Evolutionary conservation across 2,113 vertebrate species (phyloP).

Genomic region (Crocuta crocuta): DNA sequence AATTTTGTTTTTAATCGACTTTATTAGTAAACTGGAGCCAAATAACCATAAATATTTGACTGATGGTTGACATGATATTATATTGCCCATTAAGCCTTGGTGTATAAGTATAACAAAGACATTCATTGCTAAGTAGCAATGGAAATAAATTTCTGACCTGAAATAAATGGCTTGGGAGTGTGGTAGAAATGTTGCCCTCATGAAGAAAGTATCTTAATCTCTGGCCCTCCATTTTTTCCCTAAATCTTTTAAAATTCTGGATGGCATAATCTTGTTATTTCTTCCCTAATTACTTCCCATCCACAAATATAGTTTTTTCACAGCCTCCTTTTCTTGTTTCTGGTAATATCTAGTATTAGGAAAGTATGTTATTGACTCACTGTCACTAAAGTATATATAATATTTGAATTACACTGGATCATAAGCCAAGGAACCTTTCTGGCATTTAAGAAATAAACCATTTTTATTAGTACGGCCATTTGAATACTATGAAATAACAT

Average conservation of each 20-base stretch:
- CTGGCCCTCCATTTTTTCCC: not conserved
- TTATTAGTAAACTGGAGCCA: slow-evolving; percentile 8
- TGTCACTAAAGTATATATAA: not conserved
- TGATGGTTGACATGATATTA: not conserved
- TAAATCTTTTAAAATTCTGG: not conserved
- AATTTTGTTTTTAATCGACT: not conserved
- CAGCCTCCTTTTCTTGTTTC: not conserved
- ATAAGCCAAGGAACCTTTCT: not conserved
- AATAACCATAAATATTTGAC: not conserved
- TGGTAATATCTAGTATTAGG: not conserved
- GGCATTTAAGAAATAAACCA: not conserved
- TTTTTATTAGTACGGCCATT: not conserved
- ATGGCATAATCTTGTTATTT: not conserved
- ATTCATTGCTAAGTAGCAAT: not conserved
- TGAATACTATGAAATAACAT: not conserved
- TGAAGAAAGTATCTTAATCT: not conserved
- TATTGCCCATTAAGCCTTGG: not conserved
- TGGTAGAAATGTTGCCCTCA: not conserved
- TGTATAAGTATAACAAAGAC: not conserved
- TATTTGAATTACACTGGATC: slow-evolving; percentile 4
- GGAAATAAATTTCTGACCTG: not conserved
- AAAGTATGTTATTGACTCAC: not conserved
- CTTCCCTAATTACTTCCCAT: not conserved
- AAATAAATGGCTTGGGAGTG: not conserved
- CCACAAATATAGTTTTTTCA: not conserved